These are phyloP conservation scores for Drosophila paucipuncta DNA, from an alignment of 2,888 invertebrate genomes.

Conservation along the genomic window DNA sequence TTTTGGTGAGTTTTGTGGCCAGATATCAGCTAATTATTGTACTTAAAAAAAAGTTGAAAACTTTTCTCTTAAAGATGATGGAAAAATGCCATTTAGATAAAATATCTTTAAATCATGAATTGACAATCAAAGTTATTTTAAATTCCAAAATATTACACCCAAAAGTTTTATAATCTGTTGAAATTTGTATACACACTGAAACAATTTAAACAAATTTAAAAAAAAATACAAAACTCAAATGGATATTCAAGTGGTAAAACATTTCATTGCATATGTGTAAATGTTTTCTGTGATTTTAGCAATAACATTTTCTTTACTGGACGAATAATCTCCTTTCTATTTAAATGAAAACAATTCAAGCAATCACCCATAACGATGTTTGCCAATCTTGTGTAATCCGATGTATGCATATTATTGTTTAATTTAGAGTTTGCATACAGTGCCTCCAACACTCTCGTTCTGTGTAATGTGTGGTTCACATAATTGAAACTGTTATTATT, in stretches of 20 bases:
- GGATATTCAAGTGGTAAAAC: background rate
- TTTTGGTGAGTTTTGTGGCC: slow-evolving; percentile 34
- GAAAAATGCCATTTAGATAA: background rate
- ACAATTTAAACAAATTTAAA: background rate
- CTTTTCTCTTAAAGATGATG: background rate
- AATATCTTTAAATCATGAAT: background rate
- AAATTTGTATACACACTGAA: background rate
- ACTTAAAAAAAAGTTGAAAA: background rate
- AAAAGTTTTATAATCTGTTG: background rate
- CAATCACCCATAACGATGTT: background rate
- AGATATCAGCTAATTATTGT: slow-evolving; percentile 45
- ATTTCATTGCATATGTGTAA: background rate
- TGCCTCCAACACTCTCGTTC: background rate
- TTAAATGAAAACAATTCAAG: background rate
- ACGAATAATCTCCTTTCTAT: background rate
- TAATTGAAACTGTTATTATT: slow-evolving; percentile 3
- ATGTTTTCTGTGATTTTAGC: background rate
- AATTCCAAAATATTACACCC: background rate
- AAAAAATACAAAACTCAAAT: background rate
- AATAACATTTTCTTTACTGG: background rate
- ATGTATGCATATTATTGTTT: slow-evolving; percentile 5
- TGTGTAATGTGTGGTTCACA: background rate
- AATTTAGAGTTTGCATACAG: background rate
- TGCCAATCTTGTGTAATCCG: background rate
- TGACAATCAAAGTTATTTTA: background rate